Evolutionary conservation across 2,797 vertebrate species (phyloP), one percentile per base, ranked within the genome.

Genomic region (Spondyliosoma cantharus): DNA sequence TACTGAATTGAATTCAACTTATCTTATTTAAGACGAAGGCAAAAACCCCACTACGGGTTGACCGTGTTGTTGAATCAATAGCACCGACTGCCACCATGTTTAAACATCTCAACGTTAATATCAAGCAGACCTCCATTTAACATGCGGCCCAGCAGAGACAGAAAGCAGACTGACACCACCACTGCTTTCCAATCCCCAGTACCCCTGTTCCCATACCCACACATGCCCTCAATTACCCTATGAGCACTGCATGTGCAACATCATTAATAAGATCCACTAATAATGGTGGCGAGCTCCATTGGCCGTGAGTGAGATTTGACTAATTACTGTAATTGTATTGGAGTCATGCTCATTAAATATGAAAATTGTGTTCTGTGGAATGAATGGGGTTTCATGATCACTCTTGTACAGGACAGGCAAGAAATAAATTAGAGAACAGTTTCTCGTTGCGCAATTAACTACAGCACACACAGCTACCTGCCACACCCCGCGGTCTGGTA

Each of bases 341-440:
- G 96, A 96, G 96, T 97, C 96, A 96, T 96, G 96, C 96, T 97
- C 96, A 97, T 97, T 97, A 97, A 97, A 97, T 97, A 97, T 97
- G 96, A 97, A 97, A 97, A 97, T 97, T 96, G 96, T 95, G 91
- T 92, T 90, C 86, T 92, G 88, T 91, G 88, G 91, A 93, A 93
- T 91, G 91, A 95, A 83, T 92, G 96, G 96, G 92, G 95, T 95
- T 96, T 95, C 95, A 95, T 96, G 96, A 97, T 97, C 95, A 95
- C 95, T 97, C 96, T 97, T 96, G 91, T 95, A 95, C 92, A 48
- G 93, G 95, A 96, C 94, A 94, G 95, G 87, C 87, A 5, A 87
- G 89, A 90, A 92, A 93, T 92, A 93, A 93, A 93, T 92, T 88
- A 92, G 80, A 82, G 92, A 88, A 83, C 85, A 81, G 73, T 88